Conservation (phyloP, 2,113 vertebrate species). For the Xenopus laevis region DNA sequence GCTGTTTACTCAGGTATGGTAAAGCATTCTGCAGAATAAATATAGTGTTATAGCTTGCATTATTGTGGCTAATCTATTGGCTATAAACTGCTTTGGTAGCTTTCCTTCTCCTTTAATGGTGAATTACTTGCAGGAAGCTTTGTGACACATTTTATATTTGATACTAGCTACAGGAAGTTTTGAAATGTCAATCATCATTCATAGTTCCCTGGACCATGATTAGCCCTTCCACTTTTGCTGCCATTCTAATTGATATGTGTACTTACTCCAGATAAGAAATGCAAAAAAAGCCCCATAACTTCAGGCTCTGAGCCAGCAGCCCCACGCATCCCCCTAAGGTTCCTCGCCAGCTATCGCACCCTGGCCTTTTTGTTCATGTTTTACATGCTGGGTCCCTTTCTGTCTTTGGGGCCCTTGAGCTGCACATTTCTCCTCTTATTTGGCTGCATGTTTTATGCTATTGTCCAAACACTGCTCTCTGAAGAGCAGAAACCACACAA, state of each 20-base stretch:
- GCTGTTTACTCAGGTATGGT: no score
- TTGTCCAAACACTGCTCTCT: constrained; percentile 64
- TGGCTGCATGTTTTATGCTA: constrained; percentile 68
- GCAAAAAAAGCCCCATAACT: constrained; percentile 58
- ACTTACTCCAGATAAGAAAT: constrained; percentile 61
- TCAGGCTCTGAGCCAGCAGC: constrained; percentile 34
- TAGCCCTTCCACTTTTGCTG: no score
- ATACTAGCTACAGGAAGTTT: no score
- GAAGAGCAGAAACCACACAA: constrained; percentile 74
- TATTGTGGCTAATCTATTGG: no score
- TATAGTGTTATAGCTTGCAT: no score
- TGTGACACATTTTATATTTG: no score
- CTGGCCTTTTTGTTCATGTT: constrained; percentile 67
- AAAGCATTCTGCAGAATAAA: no score
- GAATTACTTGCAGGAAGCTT: no score
- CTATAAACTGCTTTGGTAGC: no score
- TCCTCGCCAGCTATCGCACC: constrained; percentile 84
- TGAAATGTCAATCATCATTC: no score
- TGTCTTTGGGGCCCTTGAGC: constrained; percentile 67
- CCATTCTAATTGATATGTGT: neutral
- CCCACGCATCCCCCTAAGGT: constrained; percentile 79
- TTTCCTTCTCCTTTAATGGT: no score
- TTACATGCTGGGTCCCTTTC: constrained; percentile 69
- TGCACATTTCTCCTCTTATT: constrained; percentile 68
- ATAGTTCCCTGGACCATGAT: no score